Evolutionary conservation across 2,797 vertebrate genomes (phyloP).

Genomic region (Channallabes apus): DNA sequence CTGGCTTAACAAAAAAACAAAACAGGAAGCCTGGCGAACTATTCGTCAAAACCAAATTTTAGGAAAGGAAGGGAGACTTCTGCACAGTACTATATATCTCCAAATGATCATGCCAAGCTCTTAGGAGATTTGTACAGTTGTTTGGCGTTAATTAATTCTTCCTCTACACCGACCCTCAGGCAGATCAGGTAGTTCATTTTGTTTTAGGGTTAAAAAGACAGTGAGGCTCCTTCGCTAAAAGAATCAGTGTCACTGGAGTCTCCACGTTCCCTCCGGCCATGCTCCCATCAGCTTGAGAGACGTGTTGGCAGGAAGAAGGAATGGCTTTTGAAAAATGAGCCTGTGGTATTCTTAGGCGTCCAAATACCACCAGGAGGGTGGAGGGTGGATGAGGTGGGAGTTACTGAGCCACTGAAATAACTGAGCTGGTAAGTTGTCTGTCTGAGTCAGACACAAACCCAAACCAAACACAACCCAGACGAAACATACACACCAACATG

Average conservation of each 20-base stretch:
- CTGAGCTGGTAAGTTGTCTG: constrained; percentile 56
- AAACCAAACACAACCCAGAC: constrained; percentile 52
- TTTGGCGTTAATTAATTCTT: background rate
- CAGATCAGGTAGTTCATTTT: background rate
- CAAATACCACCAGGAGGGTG: constrained; percentile 73
- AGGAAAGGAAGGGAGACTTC: too few relatives aligned
- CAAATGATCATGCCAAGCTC: background rate
- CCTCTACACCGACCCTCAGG: background rate
- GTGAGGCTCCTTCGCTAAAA: constrained; percentile 70
- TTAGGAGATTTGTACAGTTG: background rate
- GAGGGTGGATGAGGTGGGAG: constrained; percentile 62
- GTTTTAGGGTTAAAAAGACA: constrained; percentile 61
- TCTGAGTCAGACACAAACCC: constrained; percentile 52
- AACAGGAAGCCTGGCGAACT: too few relatives aligned
- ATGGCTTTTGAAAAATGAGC: constrained; percentile 70
- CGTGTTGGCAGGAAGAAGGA: constrained; percentile 59
- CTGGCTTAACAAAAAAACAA: too few relatives aligned
- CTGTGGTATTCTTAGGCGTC: constrained; percentile 74
- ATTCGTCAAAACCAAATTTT: too few relatives aligned
- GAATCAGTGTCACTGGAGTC: constrained; percentile 58
- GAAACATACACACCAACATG: constrained; percentile 44
- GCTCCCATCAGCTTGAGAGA: constrained; percentile 74
- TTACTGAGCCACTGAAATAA: constrained; percentile 51
- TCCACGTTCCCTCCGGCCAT: constrained; percentile 73
- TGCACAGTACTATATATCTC: background rate